Evolutionary conservation across 2,113 vertebrate species (phyloP), one percentile per base, ranked within the genome.

Genomic region (Indicator maculatus): DNA sequence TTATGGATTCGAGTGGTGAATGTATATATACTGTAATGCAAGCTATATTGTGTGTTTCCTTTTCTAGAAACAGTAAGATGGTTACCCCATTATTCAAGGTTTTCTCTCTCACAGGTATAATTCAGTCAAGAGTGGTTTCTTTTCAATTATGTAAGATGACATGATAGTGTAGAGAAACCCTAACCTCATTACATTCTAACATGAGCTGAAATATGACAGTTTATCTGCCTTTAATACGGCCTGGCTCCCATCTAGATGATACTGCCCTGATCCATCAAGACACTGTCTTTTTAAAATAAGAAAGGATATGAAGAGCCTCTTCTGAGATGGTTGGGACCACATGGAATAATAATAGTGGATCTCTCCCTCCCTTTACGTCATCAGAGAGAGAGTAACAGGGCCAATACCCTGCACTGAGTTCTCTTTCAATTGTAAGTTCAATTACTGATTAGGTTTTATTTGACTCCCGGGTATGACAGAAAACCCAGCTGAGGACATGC

Each of bases 181-280:
- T 97, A 97, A 97, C 76, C 90, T 88, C 94, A 97, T 96, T 97
- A 95, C 61, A 72, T 52, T 76, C 84, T 91, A 96, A 83, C 83
- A 90, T 50, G 30, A 86, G 55, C 64, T 82, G 36, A 61, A 97
- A 80, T 75, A 91, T 96, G 91, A 92, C 92, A 89, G 80, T 92
- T 95, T 83, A 96, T 95, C 94, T 0, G 45, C 73, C 78, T 97
- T 86, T 96, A 92, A 86, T 56, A 80, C 9, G 38, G 63, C 81
- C 90, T 96, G 96, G 75, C 31, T 94, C 84, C 70, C 78, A 83
- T 95, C 86, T 91, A 79, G 69, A 77, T 90, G 63, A 47, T 6
- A 24, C 47, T 41, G 73, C 70, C 72, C 83, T 96, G 89, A 96
- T 97, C 39, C 0, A 2, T 90, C 86, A 50, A 83, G 95, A 94